Conservation (phyloP, 2,113 vertebrate species). For the Mastomys coucha region DNA sequence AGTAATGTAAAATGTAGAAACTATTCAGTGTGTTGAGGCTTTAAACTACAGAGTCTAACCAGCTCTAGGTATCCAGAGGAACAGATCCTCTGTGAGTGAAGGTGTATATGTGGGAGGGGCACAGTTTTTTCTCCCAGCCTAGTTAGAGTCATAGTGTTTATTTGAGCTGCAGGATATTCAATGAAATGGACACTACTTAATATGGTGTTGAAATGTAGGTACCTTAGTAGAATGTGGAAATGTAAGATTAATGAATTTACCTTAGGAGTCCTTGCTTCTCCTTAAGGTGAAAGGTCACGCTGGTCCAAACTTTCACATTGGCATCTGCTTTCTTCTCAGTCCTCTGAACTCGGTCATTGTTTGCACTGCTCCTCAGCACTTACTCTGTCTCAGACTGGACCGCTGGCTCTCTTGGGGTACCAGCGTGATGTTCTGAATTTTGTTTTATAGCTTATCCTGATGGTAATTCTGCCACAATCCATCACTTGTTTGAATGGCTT, state of each 20-base stretch:
- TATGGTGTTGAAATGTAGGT: neutral
- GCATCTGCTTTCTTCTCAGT: neutral
- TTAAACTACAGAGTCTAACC: neutral
- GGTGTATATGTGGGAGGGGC: neutral
- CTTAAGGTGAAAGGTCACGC: neutral
- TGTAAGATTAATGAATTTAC: neutral
- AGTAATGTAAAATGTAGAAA: neutral
- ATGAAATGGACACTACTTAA: neutral
- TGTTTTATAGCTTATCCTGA: neutral
- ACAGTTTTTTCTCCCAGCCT: no score
- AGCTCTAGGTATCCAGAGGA: neutral
- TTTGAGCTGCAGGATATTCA: neutral
- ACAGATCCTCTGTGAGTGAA: neutral
- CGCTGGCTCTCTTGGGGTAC: neutral
- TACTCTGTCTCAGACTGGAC: neutral
- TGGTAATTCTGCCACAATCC: neutral
- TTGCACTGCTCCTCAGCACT: neutral
- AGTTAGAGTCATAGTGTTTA: neutral
- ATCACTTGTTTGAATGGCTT: neutral
- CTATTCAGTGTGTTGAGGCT: neutral
- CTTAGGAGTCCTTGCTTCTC: neutral
- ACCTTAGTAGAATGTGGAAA: neutral
- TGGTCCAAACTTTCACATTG: rapidly evolving
- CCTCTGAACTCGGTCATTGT: neutral
- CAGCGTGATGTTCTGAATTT: neutral